These are phyloP conservation scores for Pandion haliaetus DNA, from an alignment of 2,113 vertebrate species.

Conservation along the genomic window DNA sequence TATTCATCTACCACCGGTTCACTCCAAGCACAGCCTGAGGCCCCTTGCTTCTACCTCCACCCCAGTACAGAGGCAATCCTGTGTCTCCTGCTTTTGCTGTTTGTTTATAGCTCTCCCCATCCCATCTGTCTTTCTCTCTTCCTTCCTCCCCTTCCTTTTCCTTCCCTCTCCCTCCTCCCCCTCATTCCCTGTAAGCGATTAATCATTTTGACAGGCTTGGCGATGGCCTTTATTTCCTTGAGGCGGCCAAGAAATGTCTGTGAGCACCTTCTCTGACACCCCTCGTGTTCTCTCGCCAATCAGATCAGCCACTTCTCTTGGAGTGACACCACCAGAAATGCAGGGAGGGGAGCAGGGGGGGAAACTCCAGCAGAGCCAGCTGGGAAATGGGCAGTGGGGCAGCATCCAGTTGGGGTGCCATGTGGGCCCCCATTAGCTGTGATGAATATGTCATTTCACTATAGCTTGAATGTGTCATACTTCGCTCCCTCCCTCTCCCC, in stretches of 20 bases:
- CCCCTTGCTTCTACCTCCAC: background rate
- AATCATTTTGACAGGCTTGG: constrained; percentile 73
- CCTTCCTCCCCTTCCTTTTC: constrained; percentile 42
- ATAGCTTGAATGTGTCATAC: background rate
- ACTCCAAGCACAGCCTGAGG: background rate
- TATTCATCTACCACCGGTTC: background rate
- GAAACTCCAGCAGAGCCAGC: background rate
- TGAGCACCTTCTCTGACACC: constrained; percentile 66
- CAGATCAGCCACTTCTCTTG: constrained; percentile 17
- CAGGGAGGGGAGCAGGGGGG: background rate
- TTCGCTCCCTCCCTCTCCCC: background rate
- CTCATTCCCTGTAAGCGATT: constrained; percentile 69
- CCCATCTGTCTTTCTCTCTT: constrained; percentile 59
- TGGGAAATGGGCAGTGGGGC: constrained; percentile 1
- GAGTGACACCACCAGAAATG: constrained; percentile 32
- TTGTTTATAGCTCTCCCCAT: constrained; percentile 63
- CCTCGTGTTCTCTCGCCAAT: constrained; percentile 50
- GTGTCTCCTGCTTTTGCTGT: constrained; percentile 50
- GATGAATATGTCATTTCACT: constrained; percentile 20
- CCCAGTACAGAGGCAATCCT: background rate
- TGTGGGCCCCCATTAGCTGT: background rate
- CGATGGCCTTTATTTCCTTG: constrained; percentile 74
- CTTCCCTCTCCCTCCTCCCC: constrained; percentile 51
- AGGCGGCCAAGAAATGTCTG: constrained; percentile 72
- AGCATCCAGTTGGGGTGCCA: constrained; percentile 2